phyloP scores from a whole-genome alignment of 2,113 vertebrate species.

The Rhombomys opimus region DNA sequence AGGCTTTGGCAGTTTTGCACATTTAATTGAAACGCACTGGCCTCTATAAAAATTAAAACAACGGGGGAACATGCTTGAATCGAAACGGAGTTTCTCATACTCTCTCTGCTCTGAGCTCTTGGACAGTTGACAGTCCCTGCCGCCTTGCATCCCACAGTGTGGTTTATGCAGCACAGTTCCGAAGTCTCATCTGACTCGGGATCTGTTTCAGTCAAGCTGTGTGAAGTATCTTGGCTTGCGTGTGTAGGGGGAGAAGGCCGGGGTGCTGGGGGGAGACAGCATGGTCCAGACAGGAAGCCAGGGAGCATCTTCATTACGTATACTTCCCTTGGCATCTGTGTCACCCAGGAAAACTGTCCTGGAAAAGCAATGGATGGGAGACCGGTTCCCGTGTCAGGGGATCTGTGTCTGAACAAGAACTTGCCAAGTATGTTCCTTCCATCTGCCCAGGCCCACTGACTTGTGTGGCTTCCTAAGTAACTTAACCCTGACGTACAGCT shows the following conservation, averaged over 20 bases:
- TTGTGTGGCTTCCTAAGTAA: constrained; percentile 50
- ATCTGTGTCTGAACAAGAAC: constrained; percentile 58
- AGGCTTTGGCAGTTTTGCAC: constrained; percentile 80
- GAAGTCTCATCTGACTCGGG: constrained; percentile 11
- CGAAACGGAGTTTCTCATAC: constrained; percentile 82
- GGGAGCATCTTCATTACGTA: constrained; percentile 61
- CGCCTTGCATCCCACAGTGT: neutral
- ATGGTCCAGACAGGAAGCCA: constrained; percentile 48
- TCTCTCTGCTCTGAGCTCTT: constrained; percentile 73
- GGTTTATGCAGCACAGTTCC: constrained; percentile 50
- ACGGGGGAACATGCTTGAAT: constrained; percentile 63
- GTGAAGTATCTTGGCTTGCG: constrained; percentile 60
- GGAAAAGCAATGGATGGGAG: constrained; percentile 58
- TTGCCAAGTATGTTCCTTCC: constrained; percentile 73
- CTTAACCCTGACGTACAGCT: constrained; percentile 64
- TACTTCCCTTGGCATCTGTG: constrained; percentile 73
- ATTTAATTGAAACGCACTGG: constrained; percentile 79
- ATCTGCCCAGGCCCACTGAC: constrained; percentile 43
- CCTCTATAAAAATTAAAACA: constrained; percentile 47
- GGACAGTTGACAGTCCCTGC: constrained; percentile 60
- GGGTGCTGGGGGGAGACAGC: neutral
- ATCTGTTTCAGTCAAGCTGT: constrained; percentile 60
- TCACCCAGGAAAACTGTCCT: constrained; percentile 77
- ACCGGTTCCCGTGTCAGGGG: constrained; percentile 49
- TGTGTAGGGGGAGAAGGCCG: neutral